Evolutionary conservation across 2,797 vertebrate genomes (phyloP).

Genomic region (Danio aesculapii): DNA sequence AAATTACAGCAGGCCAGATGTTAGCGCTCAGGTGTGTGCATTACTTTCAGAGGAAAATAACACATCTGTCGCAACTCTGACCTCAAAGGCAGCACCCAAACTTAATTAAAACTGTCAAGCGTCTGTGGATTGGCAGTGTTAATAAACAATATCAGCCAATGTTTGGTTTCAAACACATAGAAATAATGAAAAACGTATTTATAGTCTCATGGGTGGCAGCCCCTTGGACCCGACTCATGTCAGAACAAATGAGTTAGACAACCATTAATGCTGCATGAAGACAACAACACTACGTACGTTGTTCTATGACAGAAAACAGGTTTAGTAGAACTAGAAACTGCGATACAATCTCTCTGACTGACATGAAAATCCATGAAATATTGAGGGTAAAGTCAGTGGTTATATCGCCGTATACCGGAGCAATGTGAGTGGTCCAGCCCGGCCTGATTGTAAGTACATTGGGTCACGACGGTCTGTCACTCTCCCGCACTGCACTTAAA

Average conservation of each 20-base stretch:
- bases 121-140: not conserved
- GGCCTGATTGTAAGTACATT: slow-evolving; percentile 1
- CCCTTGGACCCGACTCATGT: not conserved
- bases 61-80: not conserved
- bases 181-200: not conserved
- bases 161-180: slow-evolving; percentile 7
- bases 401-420: not conserved
- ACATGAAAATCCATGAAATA: not conserved
- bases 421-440: not conserved
- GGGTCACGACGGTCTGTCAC: not conserved
- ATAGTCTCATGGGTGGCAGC: not conserved
- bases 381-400: not conserved
- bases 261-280: not conserved
- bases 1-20: not conserved
- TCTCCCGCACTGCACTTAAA: slow-evolving; percentile 12
- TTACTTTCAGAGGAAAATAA: not conserved
- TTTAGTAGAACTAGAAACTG: not conserved
- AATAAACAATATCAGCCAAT: not conserved
- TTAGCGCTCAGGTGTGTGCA: not conserved
- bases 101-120: not conserved
- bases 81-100: not conserved
- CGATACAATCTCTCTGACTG: not conserved
- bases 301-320: not conserved
- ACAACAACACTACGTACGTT: not conserved
- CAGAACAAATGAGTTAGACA: not conserved